Conservation (phyloP, 2,113 vertebrate species). For the Mola mola region DNA sequence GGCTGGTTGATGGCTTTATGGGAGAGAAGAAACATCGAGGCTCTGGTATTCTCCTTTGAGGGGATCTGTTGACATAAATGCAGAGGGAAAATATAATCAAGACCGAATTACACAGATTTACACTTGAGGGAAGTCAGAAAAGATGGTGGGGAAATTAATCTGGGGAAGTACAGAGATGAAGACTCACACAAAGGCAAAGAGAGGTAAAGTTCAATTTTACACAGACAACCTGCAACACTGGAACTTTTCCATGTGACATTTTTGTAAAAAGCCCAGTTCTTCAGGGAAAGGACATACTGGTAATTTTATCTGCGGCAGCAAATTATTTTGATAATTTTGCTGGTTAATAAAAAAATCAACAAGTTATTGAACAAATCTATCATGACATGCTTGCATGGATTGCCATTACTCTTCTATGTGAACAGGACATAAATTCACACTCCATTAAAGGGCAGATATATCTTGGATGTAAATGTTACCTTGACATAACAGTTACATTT, state of each 20-base stretch:
- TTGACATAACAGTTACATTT: slow-evolving; percentile 1
- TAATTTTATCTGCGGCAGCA: background rate
- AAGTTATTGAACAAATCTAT: background rate
- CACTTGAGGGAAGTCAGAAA: background rate
- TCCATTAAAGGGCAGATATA: background rate
- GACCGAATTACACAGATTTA: background rate
- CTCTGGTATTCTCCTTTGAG: slow-evolving; percentile 62
- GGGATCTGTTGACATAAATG: slow-evolving; percentile 42
- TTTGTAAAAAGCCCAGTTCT: background rate
- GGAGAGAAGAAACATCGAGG: slow-evolving; percentile 79
- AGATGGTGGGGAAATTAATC: background rate
- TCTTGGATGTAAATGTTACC: background rate
- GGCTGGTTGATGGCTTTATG: slow-evolving; percentile 37
- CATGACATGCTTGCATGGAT: background rate
- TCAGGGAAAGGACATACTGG: background rate
- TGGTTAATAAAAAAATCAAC: background rate
- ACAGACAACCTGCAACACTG: background rate
- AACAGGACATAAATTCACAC: background rate
- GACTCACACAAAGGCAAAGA: background rate
- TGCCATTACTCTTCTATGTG: background rate
- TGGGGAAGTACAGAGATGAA: background rate
- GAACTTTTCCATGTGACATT: background rate
- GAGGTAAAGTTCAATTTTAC: background rate
- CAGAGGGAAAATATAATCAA: background rate
- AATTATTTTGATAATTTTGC: too few species aligned